Evolutionary conservation across 2,888 invertebrate species (phyloP), one percentile per base, ranked within the genome.

Genomic region (Lasioglossum vierecki): DNA sequence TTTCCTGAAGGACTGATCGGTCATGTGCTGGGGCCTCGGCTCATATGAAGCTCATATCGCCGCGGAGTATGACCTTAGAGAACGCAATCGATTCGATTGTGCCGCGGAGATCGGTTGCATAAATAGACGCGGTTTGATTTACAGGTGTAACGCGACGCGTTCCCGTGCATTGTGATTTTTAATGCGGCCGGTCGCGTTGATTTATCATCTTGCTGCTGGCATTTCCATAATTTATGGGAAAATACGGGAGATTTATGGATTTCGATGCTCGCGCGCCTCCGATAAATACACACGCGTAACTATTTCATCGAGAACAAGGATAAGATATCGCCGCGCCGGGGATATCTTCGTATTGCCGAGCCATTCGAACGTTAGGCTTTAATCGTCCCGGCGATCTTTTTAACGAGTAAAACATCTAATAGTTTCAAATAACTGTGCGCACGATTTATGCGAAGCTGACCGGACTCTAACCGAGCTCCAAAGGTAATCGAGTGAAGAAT

Each of bases 211-310:
- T 68, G 76, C 74, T 66, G 70, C 71, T 85, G 90, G 83, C 89
- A 90, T 90, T 90, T 90, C 90, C 85, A 90, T 90, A 90, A 90
- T 90, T 90, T 90, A 90, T 90, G 88, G 86, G 90, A 90, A 90
- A 90, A 87, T 88, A 82, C 83, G 83, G 83, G 71, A 80, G 87
- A 90, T 90, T 90, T 90, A 90, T 90, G 85, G 90, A 90, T 90
- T 85, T 87, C 88, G 81, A 88, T 89, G 85, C 60, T 4, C 68
- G 68, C 41, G 75, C 79, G 83, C 80, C 82, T 83, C 46, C 57
- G 83, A 80, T 77, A 80, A 79, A 80, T 73, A 78, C 60, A 77
- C 76, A 82, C 79, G 82, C 74, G 71, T 63, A 57, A 57, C 76
- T 83, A 44, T 66, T 82, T 75, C 77, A 78, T 78, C 73, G 77